phyloP scores from a whole-genome alignment of 2,797 vertebrate species.

The Thunnus albacares region DNA sequence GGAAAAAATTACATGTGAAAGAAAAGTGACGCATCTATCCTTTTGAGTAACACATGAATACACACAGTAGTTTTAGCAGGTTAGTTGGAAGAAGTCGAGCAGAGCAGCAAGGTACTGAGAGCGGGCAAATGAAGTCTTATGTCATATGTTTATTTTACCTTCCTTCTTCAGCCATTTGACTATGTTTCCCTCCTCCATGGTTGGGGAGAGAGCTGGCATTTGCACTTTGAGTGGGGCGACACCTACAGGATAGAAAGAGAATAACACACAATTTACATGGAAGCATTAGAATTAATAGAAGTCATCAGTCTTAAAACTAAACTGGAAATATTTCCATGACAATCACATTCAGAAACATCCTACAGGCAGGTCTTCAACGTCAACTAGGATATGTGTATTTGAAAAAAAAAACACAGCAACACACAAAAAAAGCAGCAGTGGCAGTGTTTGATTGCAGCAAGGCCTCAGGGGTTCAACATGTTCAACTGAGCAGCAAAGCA shows the following conservation, averaged over 20 bases:
- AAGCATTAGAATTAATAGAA: background rate
- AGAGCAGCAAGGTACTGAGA: background rate
- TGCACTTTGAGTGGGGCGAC: slow-evolving; percentile 89
- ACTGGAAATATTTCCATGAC: background rate
- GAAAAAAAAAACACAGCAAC: background rate
- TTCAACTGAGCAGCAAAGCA: background rate
- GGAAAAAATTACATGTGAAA: background rate
- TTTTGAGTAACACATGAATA: background rate
- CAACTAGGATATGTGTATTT: background rate
- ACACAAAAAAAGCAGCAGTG: background rate
- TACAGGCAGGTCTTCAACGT: background rate
- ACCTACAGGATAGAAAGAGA: slow-evolving; percentile 83
- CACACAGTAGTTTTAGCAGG: background rate
- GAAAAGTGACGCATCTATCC: background rate
- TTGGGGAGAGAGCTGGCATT: slow-evolving; percentile 98
- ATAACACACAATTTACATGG: background rate
- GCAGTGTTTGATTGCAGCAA: background rate
- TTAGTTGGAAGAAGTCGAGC: background rate
- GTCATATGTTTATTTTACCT: slow-evolving; percentile 85
- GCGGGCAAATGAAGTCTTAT: background rate
- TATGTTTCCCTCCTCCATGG: slow-evolving; percentile 98
- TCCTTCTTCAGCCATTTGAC: slow-evolving; percentile 98
- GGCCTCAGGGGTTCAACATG: background rate
- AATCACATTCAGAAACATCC: background rate
- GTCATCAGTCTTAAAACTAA: background rate